phyloP scores from a whole-genome alignment of 30 jellyfish, hydroid and myxozoan species.

The Pseudorhiza aurosa region DNA sequence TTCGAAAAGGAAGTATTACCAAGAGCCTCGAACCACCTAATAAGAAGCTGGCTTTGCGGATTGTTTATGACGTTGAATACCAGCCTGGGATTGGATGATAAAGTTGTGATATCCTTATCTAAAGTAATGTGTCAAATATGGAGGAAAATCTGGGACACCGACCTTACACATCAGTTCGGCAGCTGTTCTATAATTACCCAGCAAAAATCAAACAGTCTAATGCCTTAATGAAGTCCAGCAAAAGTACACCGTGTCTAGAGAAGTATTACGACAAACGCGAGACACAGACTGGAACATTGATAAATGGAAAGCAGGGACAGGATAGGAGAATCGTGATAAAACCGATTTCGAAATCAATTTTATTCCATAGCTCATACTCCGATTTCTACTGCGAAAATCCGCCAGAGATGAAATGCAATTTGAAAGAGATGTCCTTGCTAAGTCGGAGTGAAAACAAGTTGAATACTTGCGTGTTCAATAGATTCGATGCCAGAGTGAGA shows the following conservation, averaged over 20 bases:
- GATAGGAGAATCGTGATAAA: background rate
- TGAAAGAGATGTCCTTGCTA: background rate
- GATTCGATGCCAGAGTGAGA: background rate
- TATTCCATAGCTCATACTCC: slow-evolving; percentile 14
- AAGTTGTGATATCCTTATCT: background rate
- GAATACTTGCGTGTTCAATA: background rate
- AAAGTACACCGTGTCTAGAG: background rate
- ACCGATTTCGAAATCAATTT: background rate
- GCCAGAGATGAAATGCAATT: background rate
- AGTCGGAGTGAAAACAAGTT: slow-evolving; percentile 26
- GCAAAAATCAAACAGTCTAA: background rate
- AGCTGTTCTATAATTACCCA: slow-evolving; percentile 39
- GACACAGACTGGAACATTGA: too few relatives aligned
- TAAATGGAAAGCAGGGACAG: too few relatives aligned
- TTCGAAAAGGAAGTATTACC: too few relatives aligned
- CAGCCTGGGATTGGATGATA: background rate
- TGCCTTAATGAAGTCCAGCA: background rate
- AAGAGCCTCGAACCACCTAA: too few relatives aligned
- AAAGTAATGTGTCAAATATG: background rate
- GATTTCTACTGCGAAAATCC: slow-evolving; percentile 20
- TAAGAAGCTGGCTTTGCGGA: too few relatives aligned
- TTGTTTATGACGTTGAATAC: too few relatives aligned
- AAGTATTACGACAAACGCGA: background rate
- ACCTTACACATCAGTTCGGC: slow-evolving; percentile 43
- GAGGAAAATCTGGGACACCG: slow-evolving; percentile 25